Evolutionary conservation across 2,888 invertebrate species (phyloP).

Genomic region (Melieria picta): DNA sequence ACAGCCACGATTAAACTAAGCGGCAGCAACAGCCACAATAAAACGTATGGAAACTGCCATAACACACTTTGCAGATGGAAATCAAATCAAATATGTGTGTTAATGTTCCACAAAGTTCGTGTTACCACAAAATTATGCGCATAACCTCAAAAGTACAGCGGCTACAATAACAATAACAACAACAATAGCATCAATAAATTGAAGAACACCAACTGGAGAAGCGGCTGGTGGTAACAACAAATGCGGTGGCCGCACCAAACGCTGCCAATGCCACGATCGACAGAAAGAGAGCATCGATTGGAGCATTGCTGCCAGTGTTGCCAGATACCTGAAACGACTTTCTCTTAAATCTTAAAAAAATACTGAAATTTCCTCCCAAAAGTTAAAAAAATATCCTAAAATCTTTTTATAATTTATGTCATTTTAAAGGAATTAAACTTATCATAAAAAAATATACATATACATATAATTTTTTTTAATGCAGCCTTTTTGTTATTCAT

Average conservation of each 20-base stretch:
- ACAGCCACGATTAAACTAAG: slow-evolving; percentile 47
- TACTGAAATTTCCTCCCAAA: too few relatives aligned
- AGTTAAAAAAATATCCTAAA: too few relatives aligned
- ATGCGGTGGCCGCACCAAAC: slow-evolving; percentile 10
- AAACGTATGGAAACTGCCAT: slow-evolving; percentile 25
- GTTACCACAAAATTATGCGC: slow-evolving; percentile 11
- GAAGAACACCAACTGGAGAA: not conserved
- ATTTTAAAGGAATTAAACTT: too few relatives aligned
- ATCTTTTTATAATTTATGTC: too few relatives aligned
- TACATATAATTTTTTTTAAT: too few relatives aligned
- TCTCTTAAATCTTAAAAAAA: too few relatives aligned
- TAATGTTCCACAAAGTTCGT: slow-evolving; percentile 10
- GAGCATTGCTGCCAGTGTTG: too few relatives aligned
- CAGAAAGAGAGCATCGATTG: not conserved
- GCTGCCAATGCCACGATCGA: slow-evolving; percentile 3
- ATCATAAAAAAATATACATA: too few relatives aligned
- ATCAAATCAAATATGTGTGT: slow-evolving; percentile 19
- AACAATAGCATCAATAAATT: slow-evolving; percentile 3
- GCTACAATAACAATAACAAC: not conserved
- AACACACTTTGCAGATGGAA: slow-evolving; percentile 12
- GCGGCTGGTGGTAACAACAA: not conserved
- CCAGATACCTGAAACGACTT: too few relatives aligned
- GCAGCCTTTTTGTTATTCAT: too few relatives aligned
- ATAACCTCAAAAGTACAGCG: not conserved
- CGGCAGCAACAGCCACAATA: slow-evolving; percentile 45